Evolutionary conservation across 2,888 invertebrate species (phyloP), one percentile per base, ranked within the genome.

Genomic region (Acleris holmiana): DNA sequence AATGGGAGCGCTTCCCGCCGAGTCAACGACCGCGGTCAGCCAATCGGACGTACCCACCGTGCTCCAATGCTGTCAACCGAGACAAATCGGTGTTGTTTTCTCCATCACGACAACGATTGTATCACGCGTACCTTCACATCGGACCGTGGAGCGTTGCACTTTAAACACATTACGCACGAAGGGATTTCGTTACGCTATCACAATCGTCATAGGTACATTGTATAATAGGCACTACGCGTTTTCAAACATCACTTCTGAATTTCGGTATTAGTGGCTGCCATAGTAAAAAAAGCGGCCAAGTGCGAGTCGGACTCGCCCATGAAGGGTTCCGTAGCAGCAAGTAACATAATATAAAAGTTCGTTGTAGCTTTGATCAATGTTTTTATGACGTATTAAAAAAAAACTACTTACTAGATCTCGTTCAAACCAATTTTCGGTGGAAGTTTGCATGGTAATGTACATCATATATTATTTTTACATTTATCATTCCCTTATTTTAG

Each of bases 41-140:
- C 84, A 86, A 85, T 85, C 78, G 79, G 72, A 78, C 80, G 75
- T 70, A 72, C 73, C 78, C 76, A 75, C 76, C 78, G 73, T 78
- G 80, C 79, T 81, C 82, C 75, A 77, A 75, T 77, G 77, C 64
- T 66, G 80, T 84, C 85, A 85, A 82, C 83, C 86, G 85, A 82
- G 81, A 88, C 89, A 79, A 88, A 90, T 88, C 80, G 80, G 75
- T 76, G 80, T 78, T 80, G 78, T 83, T 84, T 82, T 78, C 76
- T 73, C 75, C 73, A 76, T 82, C 84, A 85, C 82, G 82, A 78
- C 69, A 71, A 8, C 47, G 55, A 64, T 49, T 59, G 41, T 44
- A 60, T 50, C 49, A 55, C 55, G 60, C 55, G 59, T 61, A 55
- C 48, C 48, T 53, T 54, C 40, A 19, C 44, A 59, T 49, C 54